Base-by-base conservation (phyloP, 2,113 vertebrate species). In the Sakesphorus luctuosus region DNA sequence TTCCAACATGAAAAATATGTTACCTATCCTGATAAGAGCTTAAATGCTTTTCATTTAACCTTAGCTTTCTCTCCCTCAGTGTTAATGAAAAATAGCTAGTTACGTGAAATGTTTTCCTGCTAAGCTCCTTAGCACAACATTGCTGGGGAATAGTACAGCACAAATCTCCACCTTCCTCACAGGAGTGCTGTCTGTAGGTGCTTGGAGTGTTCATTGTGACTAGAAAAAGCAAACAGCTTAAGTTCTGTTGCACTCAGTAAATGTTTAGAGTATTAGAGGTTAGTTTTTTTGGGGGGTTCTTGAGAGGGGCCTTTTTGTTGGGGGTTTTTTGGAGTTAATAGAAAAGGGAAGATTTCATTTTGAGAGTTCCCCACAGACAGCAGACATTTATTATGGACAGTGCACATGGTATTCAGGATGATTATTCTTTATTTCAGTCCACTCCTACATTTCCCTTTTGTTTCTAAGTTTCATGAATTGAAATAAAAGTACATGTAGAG, bases 11-110 rank as follows among this genome's bases (percentile, higher is more conserved):
- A 88, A 94, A 86, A 96, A 89, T 90, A 76, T 7, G 29, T 56
- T 92, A 72, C 20, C 33, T 92, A 62, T 58, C n/a, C 86, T 61
- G 84, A 84, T 95, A 97, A 92, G 80, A 67, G 65, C 73, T 90
- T 62, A 85, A 90, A 93, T 81, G 80, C 35, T 93, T 96, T 96
- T 93, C 84, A 86, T 92, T 92, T 95, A 94, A 92, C 86, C 93
- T 93, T 93, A 74, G 43, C 83, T 94, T 96, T 93, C 89, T 65
- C 69, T 71, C 5, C 47, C 73, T 63, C 63, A 47, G 43, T 47
- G 94, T 86, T 93, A 93, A 80, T 92, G 92, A 90, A 25, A 88
- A 95, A 94, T 86, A 81, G 47, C 44, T 89, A 10, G 59, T 91
- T 89, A 50, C 0, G 1, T 88, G 92, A 77, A 81, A 61, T 44